Base-by-base conservation (phyloP, 2,113 vertebrate genomes). In the Otocyon megalotis region DNA sequence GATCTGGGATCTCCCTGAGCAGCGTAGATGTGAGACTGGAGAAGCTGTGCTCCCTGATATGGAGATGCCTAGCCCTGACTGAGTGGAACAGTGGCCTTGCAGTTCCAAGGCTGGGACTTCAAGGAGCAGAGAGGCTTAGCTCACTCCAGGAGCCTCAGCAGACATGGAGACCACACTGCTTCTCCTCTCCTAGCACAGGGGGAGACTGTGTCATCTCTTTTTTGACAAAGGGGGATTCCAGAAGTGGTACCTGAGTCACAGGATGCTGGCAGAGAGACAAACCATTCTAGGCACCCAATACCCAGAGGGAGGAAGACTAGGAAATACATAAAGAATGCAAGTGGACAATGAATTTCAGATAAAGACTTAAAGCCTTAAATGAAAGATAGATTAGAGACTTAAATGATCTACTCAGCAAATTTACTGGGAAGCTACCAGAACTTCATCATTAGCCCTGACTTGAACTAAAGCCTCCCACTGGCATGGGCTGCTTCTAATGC, bases 91-190 rank as follows among this genome's bases (percentile, higher is more conserved):
- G 5, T 2, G 43, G 19, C 32, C 4, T 22, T 37, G 9, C 1
- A 1, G 14, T 1, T 60, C 65, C 5, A 17, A 88, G 26, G 24
- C 65, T 32, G 65, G 37, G 32, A 13, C 62, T 8, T 35, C 48
- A 43, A n/a, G 50, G 15, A 56, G 69, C n/a, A n/a, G 11, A 62
- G 12, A 43, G 48, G 35, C 3, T 15, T 63, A 22, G 11, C 11
- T 72, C 35, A 28, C 35, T 35, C 43, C 32, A 17, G 80, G 12
- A 13, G 22, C 2, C 58, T n/a, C 50, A 1, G 3, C 11, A 3
- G n/a, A 62, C 48, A 17, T 0, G 0, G 35, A 54, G 1, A 48
- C 8, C 0, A 2, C 13, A 67, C 17, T 17, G 6, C 58, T 35
- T 58, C 77, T 76, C 2, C 26, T 54, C 24, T 3, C 35, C 9